Conservation (phyloP, 2,888 invertebrate genomes). For the Syrphus vitripennis region DNA sequence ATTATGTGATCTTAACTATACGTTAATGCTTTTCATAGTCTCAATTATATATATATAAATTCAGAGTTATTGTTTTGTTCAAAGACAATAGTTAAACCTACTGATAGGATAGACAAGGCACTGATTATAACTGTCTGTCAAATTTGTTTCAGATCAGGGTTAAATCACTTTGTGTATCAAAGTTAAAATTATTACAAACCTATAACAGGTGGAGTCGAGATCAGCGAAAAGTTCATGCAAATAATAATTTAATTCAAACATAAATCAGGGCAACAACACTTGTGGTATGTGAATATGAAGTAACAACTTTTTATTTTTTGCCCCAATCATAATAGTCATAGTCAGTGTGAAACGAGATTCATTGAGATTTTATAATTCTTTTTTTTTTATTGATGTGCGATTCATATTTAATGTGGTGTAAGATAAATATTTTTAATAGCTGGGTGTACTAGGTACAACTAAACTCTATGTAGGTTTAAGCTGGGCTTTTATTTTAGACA, state of each 20-base stretch:
- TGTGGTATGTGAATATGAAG: background rate
- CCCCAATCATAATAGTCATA: too few species aligned
- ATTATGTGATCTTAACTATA: background rate
- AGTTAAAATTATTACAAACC: background rate
- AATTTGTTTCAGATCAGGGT: background rate
- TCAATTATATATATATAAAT: too few species aligned
- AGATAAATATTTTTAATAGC: slow-evolving; percentile 1
- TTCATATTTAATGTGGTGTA: background rate
- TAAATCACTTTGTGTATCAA: background rate
- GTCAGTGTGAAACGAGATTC: background rate
- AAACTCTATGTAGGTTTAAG: background rate
- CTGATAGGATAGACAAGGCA: background rate
- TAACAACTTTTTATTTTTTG: background rate
- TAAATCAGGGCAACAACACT: background rate
- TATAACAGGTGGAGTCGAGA: background rate
- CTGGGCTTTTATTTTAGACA: background rate
- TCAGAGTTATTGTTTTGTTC: background rate
- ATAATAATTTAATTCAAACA: slow-evolving; percentile 3
- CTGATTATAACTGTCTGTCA: background rate
- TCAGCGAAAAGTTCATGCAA: slow-evolving; percentile 16
- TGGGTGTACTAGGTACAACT: background rate
- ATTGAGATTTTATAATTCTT: background rate
- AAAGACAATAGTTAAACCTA: background rate
- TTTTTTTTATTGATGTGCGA: background rate
- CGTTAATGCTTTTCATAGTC: too few species aligned